Evolutionary conservation across 2,113 vertebrate species (phyloP).

Genomic region (Apodemus speciosus): DNA sequence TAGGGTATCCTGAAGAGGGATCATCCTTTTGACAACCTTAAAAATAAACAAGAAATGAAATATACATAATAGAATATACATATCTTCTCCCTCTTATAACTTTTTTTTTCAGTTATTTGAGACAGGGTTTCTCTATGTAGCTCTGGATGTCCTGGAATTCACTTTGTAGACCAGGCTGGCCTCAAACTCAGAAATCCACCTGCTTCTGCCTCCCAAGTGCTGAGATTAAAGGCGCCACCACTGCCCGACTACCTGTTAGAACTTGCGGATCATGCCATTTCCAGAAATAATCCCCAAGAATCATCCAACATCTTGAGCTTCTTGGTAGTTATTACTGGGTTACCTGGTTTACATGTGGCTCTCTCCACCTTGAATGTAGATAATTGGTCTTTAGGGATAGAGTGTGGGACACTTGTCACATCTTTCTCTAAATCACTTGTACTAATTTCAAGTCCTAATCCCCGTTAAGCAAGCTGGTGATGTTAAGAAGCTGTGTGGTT

Average conservation of each 20-base stretch:
- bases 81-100: background rate
- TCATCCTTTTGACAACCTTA: background rate
- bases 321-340: background rate
- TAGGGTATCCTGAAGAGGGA: background rate
- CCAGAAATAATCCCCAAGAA: too few species aligned
- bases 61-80: background rate
- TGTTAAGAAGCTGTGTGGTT: background rate
- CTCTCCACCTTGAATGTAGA: background rate
- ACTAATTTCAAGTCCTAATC: background rate
- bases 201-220: too few species aligned
- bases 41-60: background rate
- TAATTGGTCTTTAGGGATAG: background rate
- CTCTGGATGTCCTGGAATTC: too few species aligned
- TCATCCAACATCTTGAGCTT: background rate
- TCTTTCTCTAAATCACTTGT: background rate
- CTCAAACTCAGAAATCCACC: too few species aligned
- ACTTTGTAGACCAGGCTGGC: too few species aligned
- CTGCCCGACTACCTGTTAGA: too few species aligned
- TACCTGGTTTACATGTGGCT: fast-evolving
- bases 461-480: fast-evolving
- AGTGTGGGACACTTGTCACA: background rate
- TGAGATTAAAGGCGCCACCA: too few species aligned
- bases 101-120: background rate
- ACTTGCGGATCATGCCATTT: background rate
- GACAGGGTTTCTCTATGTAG: too few species aligned